Evolutionary conservation across 2,113 vertebrate genomes (phyloP).

Genomic region (Silurus asotus): DNA sequence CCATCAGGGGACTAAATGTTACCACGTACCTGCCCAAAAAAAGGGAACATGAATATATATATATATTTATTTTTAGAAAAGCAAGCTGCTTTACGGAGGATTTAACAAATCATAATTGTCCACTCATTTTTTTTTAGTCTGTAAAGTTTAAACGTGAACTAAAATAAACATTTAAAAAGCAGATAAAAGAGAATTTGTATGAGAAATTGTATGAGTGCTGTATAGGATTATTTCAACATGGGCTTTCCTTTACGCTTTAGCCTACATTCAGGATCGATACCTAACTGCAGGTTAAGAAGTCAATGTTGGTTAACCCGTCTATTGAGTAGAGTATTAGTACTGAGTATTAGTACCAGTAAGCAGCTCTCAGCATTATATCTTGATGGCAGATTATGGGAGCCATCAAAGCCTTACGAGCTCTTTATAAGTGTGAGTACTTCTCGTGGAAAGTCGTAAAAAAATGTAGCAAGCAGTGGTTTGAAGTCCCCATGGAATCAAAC

Average conservation of each 20-base stretch:
- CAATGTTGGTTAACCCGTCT: neutral
- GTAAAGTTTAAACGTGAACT: neutral
- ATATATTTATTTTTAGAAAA: neutral
- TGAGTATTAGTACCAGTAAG: neutral
- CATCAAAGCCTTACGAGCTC: neutral
- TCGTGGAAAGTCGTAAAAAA: no score
- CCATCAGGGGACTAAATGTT: constrained; percentile 95
- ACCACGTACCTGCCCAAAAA: constrained; percentile 83
- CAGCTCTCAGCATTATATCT: neutral
- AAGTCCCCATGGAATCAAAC: no score
- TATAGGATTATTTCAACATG: neutral
- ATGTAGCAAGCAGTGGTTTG: no score
- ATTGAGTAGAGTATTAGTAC: neutral
- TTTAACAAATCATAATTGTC: neutral
- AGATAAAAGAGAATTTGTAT: neutral
- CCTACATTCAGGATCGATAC: neutral
- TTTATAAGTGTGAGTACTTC: neutral
- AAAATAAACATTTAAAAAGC: neutral
- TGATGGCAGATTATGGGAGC: neutral
- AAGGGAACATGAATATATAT: neutral
- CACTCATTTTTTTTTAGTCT: neutral
- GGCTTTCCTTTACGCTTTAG: neutral
- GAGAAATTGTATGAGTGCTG: neutral
- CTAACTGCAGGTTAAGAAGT: neutral
- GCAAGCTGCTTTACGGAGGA: neutral